Base-by-base conservation (phyloP, 2,113 vertebrate species). In the Orycteropus afer region DNA sequence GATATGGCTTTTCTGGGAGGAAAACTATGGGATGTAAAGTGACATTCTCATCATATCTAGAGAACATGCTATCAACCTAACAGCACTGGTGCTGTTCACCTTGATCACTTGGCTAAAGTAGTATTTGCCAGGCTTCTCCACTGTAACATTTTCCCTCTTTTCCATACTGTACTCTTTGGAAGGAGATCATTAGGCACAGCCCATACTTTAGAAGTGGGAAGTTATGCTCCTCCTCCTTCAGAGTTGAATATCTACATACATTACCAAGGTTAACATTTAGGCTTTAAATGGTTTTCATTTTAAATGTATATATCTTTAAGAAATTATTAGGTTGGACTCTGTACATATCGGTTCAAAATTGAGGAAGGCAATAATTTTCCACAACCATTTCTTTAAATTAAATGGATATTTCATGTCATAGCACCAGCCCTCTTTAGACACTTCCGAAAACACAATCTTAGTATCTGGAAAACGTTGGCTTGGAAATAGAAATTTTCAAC, bases 201-300 rank as follows among this genome's bases (percentile, higher is more conserved):
- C n/a, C n/a, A n/a, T n/a, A n/a, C n/a, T n/a, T n/a, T n/a, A n/a
- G n/a, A n/a, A n/a, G n/a, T n/a, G n/a, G n/a, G n/a, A n/a, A n/a
- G n/a, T n/a, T n/a, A n/a, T n/a, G n/a, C n/a, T 47, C 14, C 7
- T 74, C 57, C 14, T 65, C 14, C 12, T 76, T 67, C 14, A 80
- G 17, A 42, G 7, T 37, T 27, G 42, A 80, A 27, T 74, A 34
- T 23, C 37, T 86, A 55, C 49, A 83, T 71, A 76, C 76, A 91
- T 88, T 76, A 81, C 15, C 51, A 9, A 53, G 51, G 51, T 53
- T 53, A 53, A 53, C 51, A 53, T 76, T 83, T 80, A 34, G 17
- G 27, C 8, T 89, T 96, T 93, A 91, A 42, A 34, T 71, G 25
- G 18, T 18, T 89, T 88, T 83, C 20, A 90, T 82, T 93, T 90